These are phyloP conservation scores for Phyllopteryx taeniolatus DNA, from an alignment of 2,113 vertebrate genomes.

Conservation along the genomic window DNA sequence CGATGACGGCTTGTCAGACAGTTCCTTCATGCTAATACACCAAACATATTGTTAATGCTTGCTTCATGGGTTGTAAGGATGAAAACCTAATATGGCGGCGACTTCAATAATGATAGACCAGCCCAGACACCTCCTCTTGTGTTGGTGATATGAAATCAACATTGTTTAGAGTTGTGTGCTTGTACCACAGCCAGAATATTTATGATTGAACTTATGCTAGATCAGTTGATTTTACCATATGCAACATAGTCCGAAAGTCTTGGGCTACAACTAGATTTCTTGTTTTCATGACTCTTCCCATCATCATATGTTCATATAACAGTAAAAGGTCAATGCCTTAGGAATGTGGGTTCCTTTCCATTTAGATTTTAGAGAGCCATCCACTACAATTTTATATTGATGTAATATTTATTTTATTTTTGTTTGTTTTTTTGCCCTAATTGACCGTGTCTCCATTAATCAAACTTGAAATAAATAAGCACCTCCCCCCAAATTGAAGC, in stretches of 20 bases:
- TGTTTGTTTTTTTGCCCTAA: too few species aligned
- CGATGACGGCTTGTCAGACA: background rate
- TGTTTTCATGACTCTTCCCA: too few species aligned
- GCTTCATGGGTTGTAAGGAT: background rate
- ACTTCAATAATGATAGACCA: background rate
- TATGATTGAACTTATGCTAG: too few species aligned
- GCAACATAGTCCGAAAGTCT: background rate
- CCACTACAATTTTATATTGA: too few species aligned
- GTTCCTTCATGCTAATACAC: background rate
- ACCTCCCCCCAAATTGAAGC: too few species aligned
- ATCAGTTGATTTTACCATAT: too few species aligned
- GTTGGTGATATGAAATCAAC: too few species aligned
- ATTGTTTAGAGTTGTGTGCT: background rate
- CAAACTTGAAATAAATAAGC: background rate
- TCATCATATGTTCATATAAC: too few species aligned
- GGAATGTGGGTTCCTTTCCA: too few species aligned
- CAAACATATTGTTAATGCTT: background rate
- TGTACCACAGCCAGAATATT: background rate
- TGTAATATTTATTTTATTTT: too few species aligned
- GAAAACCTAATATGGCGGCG: background rate
- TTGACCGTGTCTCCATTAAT: background rate
- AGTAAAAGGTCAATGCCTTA: too few species aligned
- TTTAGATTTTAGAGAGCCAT: too few species aligned
- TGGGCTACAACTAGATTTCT: background rate
- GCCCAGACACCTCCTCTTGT: background rate